Conservation (phyloP, 1,140 invertebrate species). For the Eumaeus atala region DNA sequence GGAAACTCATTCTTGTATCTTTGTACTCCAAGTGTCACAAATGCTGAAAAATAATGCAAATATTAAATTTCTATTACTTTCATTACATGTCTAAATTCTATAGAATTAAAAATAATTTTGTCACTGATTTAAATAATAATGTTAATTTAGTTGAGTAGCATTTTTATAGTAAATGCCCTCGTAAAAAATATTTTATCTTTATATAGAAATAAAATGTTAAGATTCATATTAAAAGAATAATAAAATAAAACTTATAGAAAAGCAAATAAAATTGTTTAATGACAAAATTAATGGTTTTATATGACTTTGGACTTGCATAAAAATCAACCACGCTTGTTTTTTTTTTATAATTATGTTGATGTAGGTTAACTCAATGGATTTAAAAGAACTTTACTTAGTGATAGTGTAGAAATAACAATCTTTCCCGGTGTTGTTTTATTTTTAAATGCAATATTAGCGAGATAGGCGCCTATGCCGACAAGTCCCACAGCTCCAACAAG, state of each 20-base stretch:
- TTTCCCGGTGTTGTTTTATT: constrained; percentile 49
- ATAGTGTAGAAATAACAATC: constrained; percentile 42
- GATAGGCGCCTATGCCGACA: constrained; percentile 52
- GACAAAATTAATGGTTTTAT: no score
- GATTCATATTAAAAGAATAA: neutral
- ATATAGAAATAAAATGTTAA: neutral
- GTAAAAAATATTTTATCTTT: neutral
- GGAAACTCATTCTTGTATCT: constrained; percentile 55
- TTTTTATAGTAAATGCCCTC: neutral
- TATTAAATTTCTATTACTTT: neutral
- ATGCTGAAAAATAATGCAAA: constrained; percentile 39
- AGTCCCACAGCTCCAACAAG: constrained; percentile 45
- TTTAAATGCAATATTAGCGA: constrained; percentile 51
- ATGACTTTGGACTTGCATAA: no score
- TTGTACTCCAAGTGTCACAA: constrained; percentile 49
- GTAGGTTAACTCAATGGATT: neutral
- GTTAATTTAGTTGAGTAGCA: no score
- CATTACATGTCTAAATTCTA: neutral
- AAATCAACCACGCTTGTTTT: no score
- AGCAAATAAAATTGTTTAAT: neutral
- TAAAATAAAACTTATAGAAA: neutral
- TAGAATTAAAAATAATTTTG: neutral
- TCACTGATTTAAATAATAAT: no score
- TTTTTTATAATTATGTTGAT: no score
- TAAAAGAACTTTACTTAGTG: constrained; percentile 37